Base-by-base conservation (phyloP, 2,797 vertebrate genomes). In the Falco berigora region DNA sequence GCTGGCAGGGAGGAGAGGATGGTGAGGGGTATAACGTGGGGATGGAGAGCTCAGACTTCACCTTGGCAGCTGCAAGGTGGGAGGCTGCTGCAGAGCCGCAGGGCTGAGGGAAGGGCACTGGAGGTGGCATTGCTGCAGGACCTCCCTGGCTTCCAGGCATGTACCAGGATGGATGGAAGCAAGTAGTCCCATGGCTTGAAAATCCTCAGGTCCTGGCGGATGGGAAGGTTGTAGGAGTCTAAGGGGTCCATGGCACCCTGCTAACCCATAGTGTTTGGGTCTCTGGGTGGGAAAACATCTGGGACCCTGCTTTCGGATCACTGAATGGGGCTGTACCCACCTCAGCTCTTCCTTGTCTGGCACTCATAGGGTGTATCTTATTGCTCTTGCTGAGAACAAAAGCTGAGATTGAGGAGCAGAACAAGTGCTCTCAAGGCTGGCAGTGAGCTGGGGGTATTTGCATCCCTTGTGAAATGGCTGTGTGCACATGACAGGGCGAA, bases 261-360 rank as follows among this genome's bases (percentile, higher is more conserved):
- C 16, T 93, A 5, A 58, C 4, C 17, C 30, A 5, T 0, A 32
- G 49, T 17, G 32, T 56, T 88, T 83, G 68, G 4, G 36, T 63
- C 36, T 6, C 30, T 14, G 56, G 47, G 24, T 77, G 55, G 49
- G 52, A 77, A 49, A 49, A 69, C 1, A 0, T 38, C 84, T 88
- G 49, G 12, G 40, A 1, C 2, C 32, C 61, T 64, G 56, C 12
- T 80, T 80, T 79, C 4, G 4, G 55, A 16, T 12, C 30, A 4
- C 27, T 24, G 52, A 59, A 30, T 32, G 62, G n/a, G 61, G 30
- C 62, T 55, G 63, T 75, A 72, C 38, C 71, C 38, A 55, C 34
- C 52, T 46, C 75, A 49, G 24, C 76, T 80, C 86, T 78, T 91
- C 87, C 69, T 94, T 15, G 71, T 58, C 89, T 82, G 90, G 93